Base-by-base conservation (phyloP, 1,140 invertebrate species). In the Rhyzopertha dominica region DNA sequence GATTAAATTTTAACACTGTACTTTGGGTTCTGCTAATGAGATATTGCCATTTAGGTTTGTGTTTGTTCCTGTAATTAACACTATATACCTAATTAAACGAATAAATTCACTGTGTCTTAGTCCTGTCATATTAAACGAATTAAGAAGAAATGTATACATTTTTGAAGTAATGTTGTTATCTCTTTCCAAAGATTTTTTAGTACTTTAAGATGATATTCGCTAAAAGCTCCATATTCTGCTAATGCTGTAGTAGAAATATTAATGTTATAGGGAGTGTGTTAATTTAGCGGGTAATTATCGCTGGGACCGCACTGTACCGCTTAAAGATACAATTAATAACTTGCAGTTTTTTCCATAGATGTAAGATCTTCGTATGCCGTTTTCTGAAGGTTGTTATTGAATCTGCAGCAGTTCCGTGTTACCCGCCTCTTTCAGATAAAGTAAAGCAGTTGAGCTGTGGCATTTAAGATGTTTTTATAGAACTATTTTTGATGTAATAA, bases 71-170 rank as follows among this genome's bases (percentile, higher is more conserved):
- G n/a, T n/a, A n/a, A n/a, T n/a, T n/a, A n/a, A n/a, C n/a, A n/a
- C n/a, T n/a, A n/a, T n/a, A n/a, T n/a, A n/a, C n/a, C n/a, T n/a
- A n/a, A 41, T 47, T 44, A 51, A 65, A 62, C 62, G 62, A 65
- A 65, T 61, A 60, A 62, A 65, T 60, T 63, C 59, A 65, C 59
- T 63, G 62, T 65, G 62, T 65, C 62, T 65, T 65, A 65, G 62
- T 65, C 61, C 61, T 65, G 62, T 65, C 62, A 63, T 62, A 65
- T 63, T 63, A 62, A 65, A 65, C 62, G 62, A 65, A 65, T 65
- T 65, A 62, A 65, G 56, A 52, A 48, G 38, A 59, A 62, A 58
- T 60, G 59, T 65, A 63, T 63, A 65, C 59, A 63, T 61, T 62
- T 63, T 63, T 63, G 54, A 63, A 59, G 38, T 51, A 61, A 56